A percentile compares a stretch with the other conserved stretches of the same genome.
These are phyloP conservation scores for Cervus canadensis DNA, from an alignment of 2,113 vertebrate genomes.

Conservation along the genomic window DNA sequence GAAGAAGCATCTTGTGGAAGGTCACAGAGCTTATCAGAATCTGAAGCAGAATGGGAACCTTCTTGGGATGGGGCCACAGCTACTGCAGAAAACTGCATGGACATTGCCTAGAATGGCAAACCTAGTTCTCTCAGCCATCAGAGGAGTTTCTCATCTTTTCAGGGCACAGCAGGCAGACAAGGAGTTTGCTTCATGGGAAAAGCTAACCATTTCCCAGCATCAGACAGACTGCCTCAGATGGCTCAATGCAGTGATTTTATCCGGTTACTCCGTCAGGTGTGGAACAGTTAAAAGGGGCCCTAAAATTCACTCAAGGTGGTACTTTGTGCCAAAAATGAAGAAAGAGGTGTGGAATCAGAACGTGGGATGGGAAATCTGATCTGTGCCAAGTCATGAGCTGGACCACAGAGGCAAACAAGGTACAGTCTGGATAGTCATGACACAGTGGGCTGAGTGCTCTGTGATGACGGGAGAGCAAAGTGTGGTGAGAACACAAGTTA, in stretches of 20 bases:
- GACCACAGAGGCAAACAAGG: no score
- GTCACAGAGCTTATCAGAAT: background rate
- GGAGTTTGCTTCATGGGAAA: background rate
- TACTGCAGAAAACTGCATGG: background rate
- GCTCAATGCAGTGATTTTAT: background rate
- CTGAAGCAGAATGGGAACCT: background rate
- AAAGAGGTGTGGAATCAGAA: background rate
- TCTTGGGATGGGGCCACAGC: background rate
- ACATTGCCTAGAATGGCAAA: no score
- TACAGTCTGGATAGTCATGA: background rate
- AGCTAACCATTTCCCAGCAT: background rate
- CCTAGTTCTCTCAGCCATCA: background rate
- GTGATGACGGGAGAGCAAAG: no score
- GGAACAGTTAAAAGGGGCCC: background rate
- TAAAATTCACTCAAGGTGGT: background rate
- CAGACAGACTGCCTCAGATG: background rate
- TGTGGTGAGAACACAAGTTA: background rate
- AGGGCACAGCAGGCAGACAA: background rate
- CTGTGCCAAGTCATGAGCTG: background rate
- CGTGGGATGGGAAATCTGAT: background rate
- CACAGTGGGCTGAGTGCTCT: background rate
- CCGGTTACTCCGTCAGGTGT: background rate
- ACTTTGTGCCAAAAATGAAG: background rate
- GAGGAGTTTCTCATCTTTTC: background rate
- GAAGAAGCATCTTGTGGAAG: background rate